These are phyloP conservation scores for Mastomys natalensis DNA, from an alignment of 2,113 vertebrate genomes.

Conservation along the genomic window DNA sequence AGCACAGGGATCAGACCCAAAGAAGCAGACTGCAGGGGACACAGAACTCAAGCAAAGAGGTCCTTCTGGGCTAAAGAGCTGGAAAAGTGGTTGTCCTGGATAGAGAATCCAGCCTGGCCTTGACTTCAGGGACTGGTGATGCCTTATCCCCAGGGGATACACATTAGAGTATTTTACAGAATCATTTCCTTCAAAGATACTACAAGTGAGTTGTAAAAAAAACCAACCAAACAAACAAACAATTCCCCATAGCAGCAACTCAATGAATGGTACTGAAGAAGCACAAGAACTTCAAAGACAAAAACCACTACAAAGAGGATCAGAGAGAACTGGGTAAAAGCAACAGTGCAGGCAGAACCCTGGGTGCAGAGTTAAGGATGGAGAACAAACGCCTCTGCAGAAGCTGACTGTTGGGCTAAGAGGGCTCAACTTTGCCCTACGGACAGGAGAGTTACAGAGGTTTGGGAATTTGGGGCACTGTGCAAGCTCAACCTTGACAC, in stretches of 20 bases:
- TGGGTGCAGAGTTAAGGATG: neutral
- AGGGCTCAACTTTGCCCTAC: neutral
- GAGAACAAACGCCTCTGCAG: no score
- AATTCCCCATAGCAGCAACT: neutral
- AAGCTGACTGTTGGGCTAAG: neutral
- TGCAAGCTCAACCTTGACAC: fast-evolving
- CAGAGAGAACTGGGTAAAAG: neutral
- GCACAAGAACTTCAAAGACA: neutral
- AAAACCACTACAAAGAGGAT: neutral
- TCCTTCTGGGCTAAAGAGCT: neutral
- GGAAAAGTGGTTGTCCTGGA: neutral
- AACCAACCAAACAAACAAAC: neutral
- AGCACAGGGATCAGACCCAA: neutral
- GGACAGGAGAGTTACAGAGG: fast-evolving
- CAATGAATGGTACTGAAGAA: neutral
- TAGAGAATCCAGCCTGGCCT: neutral
- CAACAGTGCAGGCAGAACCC: neutral
- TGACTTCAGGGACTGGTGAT: neutral
- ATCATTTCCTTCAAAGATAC: neutral
- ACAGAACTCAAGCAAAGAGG: no score
- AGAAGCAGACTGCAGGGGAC: neutral
- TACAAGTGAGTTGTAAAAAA: neutral
- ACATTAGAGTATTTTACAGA: neutral
- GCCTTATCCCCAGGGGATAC: neutral
- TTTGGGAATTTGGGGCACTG: neutral